Conservation (phyloP, 2,113 vertebrate species). For the Dryoscopus gambensis region DNA sequence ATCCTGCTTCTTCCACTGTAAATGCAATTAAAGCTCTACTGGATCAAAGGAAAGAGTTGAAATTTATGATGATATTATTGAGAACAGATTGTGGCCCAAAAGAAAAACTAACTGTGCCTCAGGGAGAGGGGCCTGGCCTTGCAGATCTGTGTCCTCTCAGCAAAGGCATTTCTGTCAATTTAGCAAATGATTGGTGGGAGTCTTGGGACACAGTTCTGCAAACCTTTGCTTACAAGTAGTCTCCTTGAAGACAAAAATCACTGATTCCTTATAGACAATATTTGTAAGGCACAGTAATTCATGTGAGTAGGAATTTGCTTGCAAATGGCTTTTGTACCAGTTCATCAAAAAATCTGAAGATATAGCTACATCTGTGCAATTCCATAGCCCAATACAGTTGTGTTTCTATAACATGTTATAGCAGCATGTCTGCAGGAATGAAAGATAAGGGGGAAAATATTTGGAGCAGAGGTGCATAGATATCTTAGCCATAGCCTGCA, state of each 20-base stretch:
- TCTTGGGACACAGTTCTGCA: not conserved
- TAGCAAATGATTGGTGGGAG: not conserved
- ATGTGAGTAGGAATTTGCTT: not conserved
- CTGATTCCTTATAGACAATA: not conserved
- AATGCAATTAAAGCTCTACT: not conserved
- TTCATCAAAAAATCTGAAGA: not conserved
- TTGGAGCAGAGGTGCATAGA: not conserved
- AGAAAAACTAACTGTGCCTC: not conserved
- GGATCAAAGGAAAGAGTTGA: not conserved
- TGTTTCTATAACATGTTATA: not conserved
- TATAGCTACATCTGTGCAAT: not conserved
- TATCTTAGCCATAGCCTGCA: not conserved
- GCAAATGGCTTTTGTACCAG: not conserved
- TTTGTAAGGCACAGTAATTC: not conserved
- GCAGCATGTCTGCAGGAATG: not conserved
- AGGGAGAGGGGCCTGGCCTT: not conserved
- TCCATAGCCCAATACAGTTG: accelerated
- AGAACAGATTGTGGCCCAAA: not conserved
- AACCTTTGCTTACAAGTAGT: not conserved
- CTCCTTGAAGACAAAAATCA: not conserved
- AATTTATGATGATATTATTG: not conserved
- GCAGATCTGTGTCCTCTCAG: not conserved
- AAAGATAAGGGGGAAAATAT: not conserved
- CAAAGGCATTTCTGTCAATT: not conserved
- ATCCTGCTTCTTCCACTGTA: not conserved